These are phyloP conservation scores for Gnathonemus echidnorhynchus DNA, from an alignment of 2,113 vertebrate genomes.

Conservation along the genomic window DNA sequence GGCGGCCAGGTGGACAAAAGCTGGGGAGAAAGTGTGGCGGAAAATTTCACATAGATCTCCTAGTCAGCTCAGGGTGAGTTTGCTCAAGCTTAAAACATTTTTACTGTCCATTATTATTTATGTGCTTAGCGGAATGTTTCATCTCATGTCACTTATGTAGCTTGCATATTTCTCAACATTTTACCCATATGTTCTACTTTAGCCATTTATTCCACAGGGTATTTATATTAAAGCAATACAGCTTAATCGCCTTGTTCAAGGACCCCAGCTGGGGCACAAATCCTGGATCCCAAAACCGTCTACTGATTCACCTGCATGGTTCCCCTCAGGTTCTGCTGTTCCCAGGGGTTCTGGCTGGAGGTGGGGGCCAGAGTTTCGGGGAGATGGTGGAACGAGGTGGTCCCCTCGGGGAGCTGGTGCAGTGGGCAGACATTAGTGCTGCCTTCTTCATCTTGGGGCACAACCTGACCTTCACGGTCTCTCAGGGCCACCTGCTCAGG, in stretches of 20 bases:
- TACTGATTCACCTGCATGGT: not conserved
- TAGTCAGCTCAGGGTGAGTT: conserved; percentile 43
- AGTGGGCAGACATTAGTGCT: conserved; percentile 58
- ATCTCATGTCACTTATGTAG: not conserved
- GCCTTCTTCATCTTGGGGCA: conserved; percentile 56
- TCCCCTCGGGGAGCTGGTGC: conserved; percentile 60
- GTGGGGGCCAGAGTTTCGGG: conserved; percentile 46
- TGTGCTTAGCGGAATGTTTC: not conserved
- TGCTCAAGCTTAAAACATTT: not conserved
- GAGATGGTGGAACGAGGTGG: conserved; percentile 54
- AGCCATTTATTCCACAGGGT: not conserved
- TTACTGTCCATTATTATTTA: not conserved
- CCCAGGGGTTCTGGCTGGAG: conserved; percentile 49
- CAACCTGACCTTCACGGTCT: conserved; percentile 48
- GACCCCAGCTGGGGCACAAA: not conserved
- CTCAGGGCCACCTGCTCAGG: conserved; percentile 51
- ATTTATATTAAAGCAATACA: not conserved
- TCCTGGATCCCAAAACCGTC: not conserved
- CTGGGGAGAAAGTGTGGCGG: conserved; percentile 40
- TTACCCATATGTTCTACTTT: not conserved
- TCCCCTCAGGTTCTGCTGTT: conserved; percentile 53
- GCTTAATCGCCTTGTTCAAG: not conserved
- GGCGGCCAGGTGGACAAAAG: conserved; percentile 45
- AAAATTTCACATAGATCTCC: conserved; percentile 32
- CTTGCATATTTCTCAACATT: not conserved